Evolutionary conservation across 2,797 vertebrate genomes (phyloP), one percentile per base, ranked within the genome.

Genomic region (Buphagus erythrorhynchus): DNA sequence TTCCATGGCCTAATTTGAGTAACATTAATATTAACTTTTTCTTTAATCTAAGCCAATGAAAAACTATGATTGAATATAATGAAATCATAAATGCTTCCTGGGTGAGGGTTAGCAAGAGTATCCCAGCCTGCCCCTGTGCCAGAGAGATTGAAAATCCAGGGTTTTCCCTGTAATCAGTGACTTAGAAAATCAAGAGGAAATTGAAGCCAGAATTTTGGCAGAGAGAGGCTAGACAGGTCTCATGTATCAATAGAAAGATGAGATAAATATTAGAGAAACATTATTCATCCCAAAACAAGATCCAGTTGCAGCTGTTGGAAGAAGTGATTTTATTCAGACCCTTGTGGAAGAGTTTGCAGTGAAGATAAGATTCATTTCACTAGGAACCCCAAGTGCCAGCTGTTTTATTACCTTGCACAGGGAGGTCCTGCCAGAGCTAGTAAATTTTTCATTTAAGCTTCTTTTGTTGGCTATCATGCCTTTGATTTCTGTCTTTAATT

Each of bases 401-500:
- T 90, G 82, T 88, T 97, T 95, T 93, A 93, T 92, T 93, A 55
- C 93, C 49, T 88, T 92, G 74, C 62, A 51, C 42, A 65, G 25
- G 40, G 81, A 92, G 46, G 75, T 87, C 45, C 74, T 93, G 94
- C 43, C 94, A 92, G 62, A 72, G 75, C 52, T 51, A 84, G 78
- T 95, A 97, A 93, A 95, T 95, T 94, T 90, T 90, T 93, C 63
- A 92, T 88, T 82, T 93, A 76, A 76, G 22, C 67, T 92, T 95
- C 79, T 90, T 95, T 93, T 90, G 82, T 86, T 95, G 85, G 86
- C 89, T 74, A 31, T 65, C 83, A 90, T 81, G 45, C 51, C 45
- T 88, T 84, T 91, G 82, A 94, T 94, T 94, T 93, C 94, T 93
- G 82, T 85, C 66, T 90, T 93, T 94, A 94, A 96, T 96, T 96